Evolutionary conservation across 1,140 invertebrate genomes (phyloP).

Genomic region (Papilio xuthus): DNA sequence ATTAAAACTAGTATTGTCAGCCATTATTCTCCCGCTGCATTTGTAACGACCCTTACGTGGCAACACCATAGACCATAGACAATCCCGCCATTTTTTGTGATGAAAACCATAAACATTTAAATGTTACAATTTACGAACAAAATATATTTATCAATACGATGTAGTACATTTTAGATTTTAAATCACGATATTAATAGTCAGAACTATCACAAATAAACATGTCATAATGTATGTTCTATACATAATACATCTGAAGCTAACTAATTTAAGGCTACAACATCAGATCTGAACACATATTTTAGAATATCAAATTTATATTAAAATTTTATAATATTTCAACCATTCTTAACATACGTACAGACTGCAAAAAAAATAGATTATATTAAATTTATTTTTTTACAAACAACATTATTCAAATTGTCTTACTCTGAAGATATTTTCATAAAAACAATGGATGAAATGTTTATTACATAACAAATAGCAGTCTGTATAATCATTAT

Average conservation of each 20-base stretch:
- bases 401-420: too few relatives aligned
- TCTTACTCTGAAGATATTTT: too few relatives aligned
- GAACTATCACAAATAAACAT: neutral
- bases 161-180: too few relatives aligned
- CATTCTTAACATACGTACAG: neutral
- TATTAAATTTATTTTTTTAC: too few relatives aligned
- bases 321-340: constrained; percentile 19
- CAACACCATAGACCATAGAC: constrained; percentile 35
- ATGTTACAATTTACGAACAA: neutral
- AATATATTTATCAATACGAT: neutral
- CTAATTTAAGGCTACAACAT: constrained; percentile 72
- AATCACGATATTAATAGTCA: too few relatives aligned
- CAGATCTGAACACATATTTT: constrained; percentile 68
- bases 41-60: constrained; percentile 53
- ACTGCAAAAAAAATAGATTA: too few relatives aligned
- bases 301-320: constrained; percentile 13
- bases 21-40: constrained; percentile 76
- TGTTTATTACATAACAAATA: neutral
- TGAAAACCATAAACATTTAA: constrained; percentile 32
- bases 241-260: neutral
- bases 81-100: neutral
- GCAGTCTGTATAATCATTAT: neutral
- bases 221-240: neutral
- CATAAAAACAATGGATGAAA: too few relatives aligned
- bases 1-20: constrained; percentile 65